Base-by-base conservation (phyloP, 2,888 invertebrate genomes). In the Scrobipalpa costella region DNA sequence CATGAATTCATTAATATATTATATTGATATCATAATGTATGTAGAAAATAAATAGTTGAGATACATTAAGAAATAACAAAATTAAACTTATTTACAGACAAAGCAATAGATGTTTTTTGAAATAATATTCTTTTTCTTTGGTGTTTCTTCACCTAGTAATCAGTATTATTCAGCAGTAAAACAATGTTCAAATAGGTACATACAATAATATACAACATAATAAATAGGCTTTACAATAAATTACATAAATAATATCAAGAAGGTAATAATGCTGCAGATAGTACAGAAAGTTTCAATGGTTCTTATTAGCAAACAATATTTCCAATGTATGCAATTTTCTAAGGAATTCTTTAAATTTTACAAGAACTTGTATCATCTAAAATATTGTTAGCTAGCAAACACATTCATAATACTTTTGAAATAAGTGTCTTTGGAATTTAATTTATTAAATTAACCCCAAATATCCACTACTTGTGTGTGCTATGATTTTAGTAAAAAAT, bases 401-500 rank as follows among this genome's bases (percentile, higher is more conserved):
- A 19, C 5, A 5, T 49, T 9, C 19, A 9, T 19, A 49, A 49
- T 49, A 17, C 7, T 17, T 19, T n/a, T n/a, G n/a, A 15, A 15
- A 8, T 6, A 49, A 19, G 9, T 7, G 38, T 38, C 8, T 38
- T 11, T 8, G 38, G 8, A 38, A 38, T 2, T 7, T 38, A 13
- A 38, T 38, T 38, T 38, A 38, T 38, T n/a, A 59, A 59, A 66
- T 63, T 38, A 40, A 19, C 44, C 13, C 2, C 44, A 59, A 40
- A 44, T 64, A 62, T 62, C 64, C 70, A 66, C 68, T 68, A 71
- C 67, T 81, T 80, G 83, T 84, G 84, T 83, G 78, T 75, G 71
- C 75, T 77, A 72, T 64, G 72, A 69, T 71, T 73, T 77, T 71
- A 73, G 78, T 85, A 82, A 71, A 82, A 80, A 82, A 81, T 76